Percentiles rank a stretch among this genome's conserved stretches.
Conservation (phyloP, 2,113 vertebrate species). For the Mobula hypostoma region DNA sequence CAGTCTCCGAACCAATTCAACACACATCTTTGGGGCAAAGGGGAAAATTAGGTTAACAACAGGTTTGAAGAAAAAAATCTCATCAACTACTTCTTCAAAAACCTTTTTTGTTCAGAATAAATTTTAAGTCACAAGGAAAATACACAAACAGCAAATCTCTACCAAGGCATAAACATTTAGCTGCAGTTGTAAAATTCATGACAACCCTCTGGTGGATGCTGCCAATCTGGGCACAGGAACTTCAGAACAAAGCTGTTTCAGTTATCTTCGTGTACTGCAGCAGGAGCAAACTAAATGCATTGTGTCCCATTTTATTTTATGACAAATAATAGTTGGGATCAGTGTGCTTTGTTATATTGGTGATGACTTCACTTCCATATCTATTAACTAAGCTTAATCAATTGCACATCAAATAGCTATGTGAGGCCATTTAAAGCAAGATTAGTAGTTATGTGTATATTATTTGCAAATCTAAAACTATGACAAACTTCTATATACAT, state of each 20-base stretch:
- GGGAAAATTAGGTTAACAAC: background rate
- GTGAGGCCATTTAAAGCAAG: no score
- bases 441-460: no score
- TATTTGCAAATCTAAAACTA: no score
- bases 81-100: background rate
- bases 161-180: background rate
- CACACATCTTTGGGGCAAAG: conserved; percentile 71
- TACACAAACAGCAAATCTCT: background rate
- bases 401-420: no score
- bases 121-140: background rate
- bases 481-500: no score
- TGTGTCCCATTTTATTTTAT: background rate
- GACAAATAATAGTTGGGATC: background rate
- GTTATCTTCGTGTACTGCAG: background rate
- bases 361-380: no score
- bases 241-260: background rate
- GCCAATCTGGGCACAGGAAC: background rate
- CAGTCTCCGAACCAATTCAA: conserved; percentile 99
- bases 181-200: background rate
- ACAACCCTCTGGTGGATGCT: background rate
- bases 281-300: background rate
- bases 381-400: background rate
- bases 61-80: background rate
- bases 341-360: background rate
- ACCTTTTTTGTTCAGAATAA: background rate